Percentiles rank a stretch among this genome's conserved stretches.
These are phyloP conservation scores for Chascanopsetta lugubris DNA, from an alignment of 2,113 vertebrate species.

Conservation along the genomic window DNA sequence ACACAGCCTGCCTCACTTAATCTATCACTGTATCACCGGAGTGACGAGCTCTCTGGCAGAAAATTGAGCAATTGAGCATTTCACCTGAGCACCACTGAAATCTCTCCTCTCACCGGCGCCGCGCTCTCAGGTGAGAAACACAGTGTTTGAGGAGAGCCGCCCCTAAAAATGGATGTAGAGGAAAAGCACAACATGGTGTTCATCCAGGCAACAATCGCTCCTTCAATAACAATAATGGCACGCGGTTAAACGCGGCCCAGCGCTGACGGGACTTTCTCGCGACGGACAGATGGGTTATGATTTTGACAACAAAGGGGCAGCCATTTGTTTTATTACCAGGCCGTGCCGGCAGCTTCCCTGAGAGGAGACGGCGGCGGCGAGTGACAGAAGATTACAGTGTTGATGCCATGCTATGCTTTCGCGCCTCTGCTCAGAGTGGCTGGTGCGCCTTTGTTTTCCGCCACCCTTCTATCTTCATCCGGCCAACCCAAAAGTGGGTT, in stretches of 20 bases:
- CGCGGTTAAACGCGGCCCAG: conserved; percentile 55
- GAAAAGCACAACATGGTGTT: conserved; percentile 60
- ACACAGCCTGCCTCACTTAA: conserved; percentile 49
- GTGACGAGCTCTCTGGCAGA: conserved; percentile 65
- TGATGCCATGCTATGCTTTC: conserved; percentile 62
- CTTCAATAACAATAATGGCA: conserved; percentile 68
- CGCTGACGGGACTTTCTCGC: conserved; percentile 50
- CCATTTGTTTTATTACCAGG: conserved; percentile 62
- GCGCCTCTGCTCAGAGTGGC: conserved; percentile 45
- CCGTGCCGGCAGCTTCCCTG: conserved; percentile 52
- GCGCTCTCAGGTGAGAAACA: conserved; percentile 63
- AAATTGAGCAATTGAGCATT: conserved; percentile 72
- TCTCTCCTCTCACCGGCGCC: conserved; percentile 48
- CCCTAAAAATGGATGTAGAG: conserved; percentile 56
- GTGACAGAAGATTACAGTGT: conserved; percentile 64
- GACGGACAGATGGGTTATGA: conserved; percentile 47
- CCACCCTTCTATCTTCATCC: conserved; percentile 66
- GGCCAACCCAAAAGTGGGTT: no score
- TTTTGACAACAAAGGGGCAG: conserved; percentile 62
- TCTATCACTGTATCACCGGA: conserved; percentile 64
- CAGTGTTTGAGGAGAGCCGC: conserved; percentile 54
- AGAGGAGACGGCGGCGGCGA: conserved; percentile 53
- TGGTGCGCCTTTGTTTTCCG: conserved; percentile 32
- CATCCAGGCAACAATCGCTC: conserved; percentile 60
- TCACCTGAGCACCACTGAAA: conserved; percentile 49